Evolutionary conservation across 2,888 invertebrate genomes (phyloP).

Genomic region (Drosophila paranaensis): DNA sequence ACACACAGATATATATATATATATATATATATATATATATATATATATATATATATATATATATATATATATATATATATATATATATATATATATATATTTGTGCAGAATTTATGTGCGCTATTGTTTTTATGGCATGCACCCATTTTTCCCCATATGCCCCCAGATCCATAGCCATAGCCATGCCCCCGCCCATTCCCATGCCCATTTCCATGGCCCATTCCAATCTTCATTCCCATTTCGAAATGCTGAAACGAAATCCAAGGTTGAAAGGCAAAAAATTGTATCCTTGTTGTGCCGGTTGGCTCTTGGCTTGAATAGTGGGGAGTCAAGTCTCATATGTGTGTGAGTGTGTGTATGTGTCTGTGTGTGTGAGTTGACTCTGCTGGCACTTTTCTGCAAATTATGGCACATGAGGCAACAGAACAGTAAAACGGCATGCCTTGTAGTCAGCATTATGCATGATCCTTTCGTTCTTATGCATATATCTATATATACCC

Average conservation of each 20-base stretch:
- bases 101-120: slow-evolving; percentile 81
- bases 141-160: slow-evolving; percentile 76
- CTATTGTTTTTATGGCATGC: slow-evolving; percentile 83
- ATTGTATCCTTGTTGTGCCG: slow-evolving; percentile 67
- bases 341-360: slow-evolving; percentile 14
- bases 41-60: slow-evolving; percentile 52
- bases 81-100: slow-evolving; percentile 55
- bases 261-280: slow-evolving; percentile 60
- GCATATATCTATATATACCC: slow-evolving; percentile 43
- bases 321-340: slow-evolving; percentile 1
- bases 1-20: slow-evolving; percentile 7
- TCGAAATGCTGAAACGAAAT: slow-evolving; percentile 43
- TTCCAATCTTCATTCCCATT: slow-evolving; percentile 33
- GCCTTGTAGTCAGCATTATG: slow-evolving; percentile 69
- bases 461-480: slow-evolving; percentile 78
- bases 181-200: slow-evolving; percentile 18
- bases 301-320: slow-evolving; percentile 21
- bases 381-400: slow-evolving; percentile 69
- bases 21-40: slow-evolving; percentile 38
- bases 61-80: slow-evolving; percentile 35
- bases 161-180: slow-evolving; percentile 27
- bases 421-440: slow-evolving; percentile 31
- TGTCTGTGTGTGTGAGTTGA: slow-evolving; percentile 28
- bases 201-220: slow-evolving; percentile 15
- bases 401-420: slow-evolving; percentile 81